Percentiles rank a stretch among this genome's conserved stretches.
These are phyloP conservation scores for Crematogaster levior DNA, from an alignment of 2,888 invertebrate species.

Conservation along the genomic window DNA sequence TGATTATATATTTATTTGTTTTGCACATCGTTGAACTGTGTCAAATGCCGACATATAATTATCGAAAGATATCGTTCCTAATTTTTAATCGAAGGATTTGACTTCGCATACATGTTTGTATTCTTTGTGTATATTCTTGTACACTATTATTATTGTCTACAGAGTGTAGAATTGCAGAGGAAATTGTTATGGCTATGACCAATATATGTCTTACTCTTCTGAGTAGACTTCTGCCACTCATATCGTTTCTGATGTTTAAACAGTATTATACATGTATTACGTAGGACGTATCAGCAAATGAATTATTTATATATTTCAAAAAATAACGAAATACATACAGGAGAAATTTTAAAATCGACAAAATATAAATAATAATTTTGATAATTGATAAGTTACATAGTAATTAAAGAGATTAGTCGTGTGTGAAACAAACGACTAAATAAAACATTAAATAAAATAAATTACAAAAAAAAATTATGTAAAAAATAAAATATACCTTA, in stretches of 20 bases:
- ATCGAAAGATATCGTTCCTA: slow-evolving; percentile 12
- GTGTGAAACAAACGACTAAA: too few relatives aligned
- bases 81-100: slow-evolving; percentile 12
- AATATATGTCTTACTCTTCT: slow-evolving; percentile 30
- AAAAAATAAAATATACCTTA: background rate
- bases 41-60: background rate
- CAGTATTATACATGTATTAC: background rate
- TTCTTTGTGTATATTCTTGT: slow-evolving; percentile 11
- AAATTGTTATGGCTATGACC: slow-evolving; percentile 39
- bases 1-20: background rate
- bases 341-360: background rate
- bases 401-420: background rate
- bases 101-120: slow-evolving; percentile 8
- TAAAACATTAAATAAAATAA: too few relatives aligned
- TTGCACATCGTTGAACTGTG: background rate
- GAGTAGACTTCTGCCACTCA: slow-evolving; percentile 29
- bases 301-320: background rate
- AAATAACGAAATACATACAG: background rate
- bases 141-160: slow-evolving; percentile 18
- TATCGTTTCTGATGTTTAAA: slow-evolving; percentile 3
- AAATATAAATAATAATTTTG: background rate
- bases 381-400: slow-evolving; percentile 1
- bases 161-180: slow-evolving; percentile 35
- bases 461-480: slow-evolving; percentile 2
- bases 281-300: background rate